Evolutionary conservation across 2,888 invertebrate species (phyloP), one percentile per base, ranked within the genome.

Genomic region (Noctuana brunneofusca): DNA sequence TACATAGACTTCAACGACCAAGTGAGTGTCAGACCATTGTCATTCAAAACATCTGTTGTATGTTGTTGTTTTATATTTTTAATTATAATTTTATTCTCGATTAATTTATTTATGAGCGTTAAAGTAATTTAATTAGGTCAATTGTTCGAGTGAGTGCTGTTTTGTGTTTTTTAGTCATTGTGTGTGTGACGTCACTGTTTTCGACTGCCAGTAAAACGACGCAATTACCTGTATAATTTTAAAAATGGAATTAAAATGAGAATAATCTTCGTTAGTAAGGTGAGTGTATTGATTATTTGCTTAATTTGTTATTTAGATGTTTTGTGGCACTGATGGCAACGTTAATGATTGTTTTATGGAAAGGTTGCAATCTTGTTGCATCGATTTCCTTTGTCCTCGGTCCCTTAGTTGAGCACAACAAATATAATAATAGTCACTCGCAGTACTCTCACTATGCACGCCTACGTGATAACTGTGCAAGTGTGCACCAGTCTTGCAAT

Each of bases 121-220:
- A 74, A 75, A 67, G 71, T 75, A 73, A 70, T 71, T 71, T 72
- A 57, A 71, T 71, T 69, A 76, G 63, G 57, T 57, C 71, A 73
- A 71, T 75, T 75, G 80, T 67, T 75, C 71, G 78, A 75, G 73
- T 80, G 79, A 76, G 80, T 73, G 78, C 81, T 83, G 80, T 80
- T 71, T 68, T 75, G 75, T 75, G 75, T 81, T 86, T 81, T 83
- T 76, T 80, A 80, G 81, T 81, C 80, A 80, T 81, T 80, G 71
- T 80, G n/a, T n/a, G n/a, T 84, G 90, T 93, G 93, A 93, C 93
- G 93, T 93, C 93, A 93, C 87, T 86, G 81, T 89, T 89, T 89
- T 87, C 87, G 87, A 89, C 87, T 89, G 89, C 89, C 86, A 92
- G 85, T 83, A 80, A 86, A 86, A 93, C 93, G 92, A 93, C 93